Evolutionary conservation across 2,888 invertebrate genomes (phyloP).

Genomic region (Andrena bucephala): DNA sequence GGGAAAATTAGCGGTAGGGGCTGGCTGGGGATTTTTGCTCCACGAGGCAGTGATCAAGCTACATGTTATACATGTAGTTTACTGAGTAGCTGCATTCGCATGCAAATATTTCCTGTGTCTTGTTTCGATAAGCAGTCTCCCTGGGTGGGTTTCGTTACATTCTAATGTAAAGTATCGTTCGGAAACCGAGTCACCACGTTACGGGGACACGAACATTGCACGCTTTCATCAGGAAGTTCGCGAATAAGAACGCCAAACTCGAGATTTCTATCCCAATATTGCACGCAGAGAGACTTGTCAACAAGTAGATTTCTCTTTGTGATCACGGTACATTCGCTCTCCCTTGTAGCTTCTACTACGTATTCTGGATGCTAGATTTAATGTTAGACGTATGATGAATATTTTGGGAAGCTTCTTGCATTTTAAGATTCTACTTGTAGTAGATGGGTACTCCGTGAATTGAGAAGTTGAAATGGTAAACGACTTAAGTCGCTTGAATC

Average conservation of each 20-base stretch:
- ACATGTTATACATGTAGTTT: neutral
- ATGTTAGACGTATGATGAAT: no score
- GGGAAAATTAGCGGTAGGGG: no score
- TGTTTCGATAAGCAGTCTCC: slow-evolving; percentile 22
- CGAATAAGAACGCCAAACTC: slow-evolving; percentile 38
- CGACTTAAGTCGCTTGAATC: no score
- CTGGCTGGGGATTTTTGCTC: no score
- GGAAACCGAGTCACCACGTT: neutral
- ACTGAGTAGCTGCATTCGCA: neutral
- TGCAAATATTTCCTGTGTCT: slow-evolving; percentile 12
- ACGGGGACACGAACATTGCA: neutral
- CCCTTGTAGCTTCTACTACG: no score
- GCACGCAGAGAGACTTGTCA: slow-evolving; percentile 3
- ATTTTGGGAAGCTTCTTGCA: no score
- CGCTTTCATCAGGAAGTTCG: slow-evolving; percentile 51
- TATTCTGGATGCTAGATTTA: neutral
- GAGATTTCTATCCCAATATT: slow-evolving; percentile 48
- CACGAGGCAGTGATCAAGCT: neutral
- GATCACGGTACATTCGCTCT: neutral
- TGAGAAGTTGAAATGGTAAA: no score
- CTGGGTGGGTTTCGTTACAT: neutral
- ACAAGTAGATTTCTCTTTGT: slow-evolving; percentile 38
- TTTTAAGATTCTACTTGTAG: neutral
- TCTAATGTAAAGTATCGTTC: slow-evolving; percentile 7
- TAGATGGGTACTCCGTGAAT: neutral